Base-by-base conservation (phyloP, 1,140 invertebrate species). In the Papilio polytes region DNA sequence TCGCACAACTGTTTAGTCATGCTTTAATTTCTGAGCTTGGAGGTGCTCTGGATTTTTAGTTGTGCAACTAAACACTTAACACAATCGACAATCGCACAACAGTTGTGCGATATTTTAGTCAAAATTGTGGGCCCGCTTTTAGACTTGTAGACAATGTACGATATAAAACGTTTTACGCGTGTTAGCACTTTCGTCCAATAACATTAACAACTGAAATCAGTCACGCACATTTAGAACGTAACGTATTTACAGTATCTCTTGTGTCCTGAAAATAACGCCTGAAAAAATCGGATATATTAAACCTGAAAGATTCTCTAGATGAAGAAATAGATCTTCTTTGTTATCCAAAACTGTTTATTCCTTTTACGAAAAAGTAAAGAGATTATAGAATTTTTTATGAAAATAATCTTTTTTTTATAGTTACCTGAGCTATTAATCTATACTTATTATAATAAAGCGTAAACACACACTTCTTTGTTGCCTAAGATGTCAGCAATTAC, bases 261-360 rank as follows among this genome's bases (percentile, higher is more conserved):
- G 22, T 31, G 63, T 70, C 63, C 26, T 36, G 63, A 70, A 70
- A 31, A 31, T 70, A 26, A 31, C 63, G 63, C 12, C 63, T 70
- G 63, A 31, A 31, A 31, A 70, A 26, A 15, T 70, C 63, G 26
- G 26, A 70, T 70, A 36, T 70, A 70, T 70, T 70, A 70, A 70
- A 36, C 63, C 10, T 31, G 22, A 36, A 70, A 36, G 0, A 15
- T 13, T 48, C 13, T 48, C 4, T 48, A 51, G 18, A 31, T 15
- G 12, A 31, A 13, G 3, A 7, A 70, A 26, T 36, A 36, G 3
- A 31, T 70, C 13, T 22, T 8, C 12, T 70, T 56, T n/a, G 51
- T 56, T 6, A 48, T 13, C 12, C 13, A 15, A 48, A 15, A 48
- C 12, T 48, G 7, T 41, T 41, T 41, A 41, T 41, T 7, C 6